Conservation (phyloP, 2,113 vertebrate species). For the Montifringilla adamsi region DNA sequence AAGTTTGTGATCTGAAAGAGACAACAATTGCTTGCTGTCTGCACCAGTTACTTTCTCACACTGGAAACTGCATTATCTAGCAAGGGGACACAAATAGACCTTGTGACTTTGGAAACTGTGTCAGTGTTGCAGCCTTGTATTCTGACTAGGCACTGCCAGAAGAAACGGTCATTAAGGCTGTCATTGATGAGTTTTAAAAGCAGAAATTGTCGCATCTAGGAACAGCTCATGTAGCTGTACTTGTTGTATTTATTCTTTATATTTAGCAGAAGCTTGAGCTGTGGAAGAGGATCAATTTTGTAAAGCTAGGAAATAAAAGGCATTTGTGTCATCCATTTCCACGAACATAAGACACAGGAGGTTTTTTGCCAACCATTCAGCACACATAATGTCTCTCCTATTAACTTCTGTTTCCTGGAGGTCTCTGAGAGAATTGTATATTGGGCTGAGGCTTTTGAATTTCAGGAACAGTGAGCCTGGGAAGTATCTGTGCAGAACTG, state of each 20-base stretch:
- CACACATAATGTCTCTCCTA: neutral
- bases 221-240: neutral
- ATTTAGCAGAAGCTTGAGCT: neutral
- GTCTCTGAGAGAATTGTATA: neutral
- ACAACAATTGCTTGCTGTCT: conserved; percentile 53
- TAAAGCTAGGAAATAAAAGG: neutral
- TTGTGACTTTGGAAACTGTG: neutral
- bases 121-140: neutral
- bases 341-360: neutral
- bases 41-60: conserved; percentile 19
- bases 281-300: neutral
- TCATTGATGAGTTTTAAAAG: neutral
- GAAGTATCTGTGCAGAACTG: neutral
- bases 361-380: neutral
- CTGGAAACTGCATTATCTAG: neutral
- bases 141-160: neutral
- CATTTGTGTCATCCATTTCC: neutral
- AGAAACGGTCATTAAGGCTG: neutral
- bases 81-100: neutral
- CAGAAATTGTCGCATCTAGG: neutral
- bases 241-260: neutral
- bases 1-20: neutral
- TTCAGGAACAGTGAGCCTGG: neutral
- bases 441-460: neutral
- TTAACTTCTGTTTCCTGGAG: neutral